Conservation (phyloP, 64 coral and sea anemone genomes). For the Montipora efflorescens region DNA sequence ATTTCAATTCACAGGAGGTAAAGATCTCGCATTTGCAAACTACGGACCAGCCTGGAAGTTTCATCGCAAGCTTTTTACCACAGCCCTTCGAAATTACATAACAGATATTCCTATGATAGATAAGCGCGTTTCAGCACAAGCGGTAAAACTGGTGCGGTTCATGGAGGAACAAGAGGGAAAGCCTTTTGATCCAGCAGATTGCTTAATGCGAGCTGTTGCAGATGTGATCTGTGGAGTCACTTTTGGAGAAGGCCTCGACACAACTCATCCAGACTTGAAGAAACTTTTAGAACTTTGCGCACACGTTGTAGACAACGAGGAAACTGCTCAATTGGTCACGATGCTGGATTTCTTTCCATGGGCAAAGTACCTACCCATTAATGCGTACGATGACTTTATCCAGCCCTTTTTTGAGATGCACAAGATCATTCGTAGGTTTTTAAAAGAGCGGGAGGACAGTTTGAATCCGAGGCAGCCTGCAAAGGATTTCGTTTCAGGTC, state of each 20-base stretch:
- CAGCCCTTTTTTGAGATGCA: constrained; percentile 13
- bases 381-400: constrained; percentile 28
- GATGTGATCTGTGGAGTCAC: constrained; percentile 70
- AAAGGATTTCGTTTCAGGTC: constrained; percentile 15
- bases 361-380: constrained; percentile 51
- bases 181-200: constrained; percentile 54
- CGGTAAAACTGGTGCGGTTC: constrained; percentile 47
- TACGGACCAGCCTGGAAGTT: constrained; percentile 46
- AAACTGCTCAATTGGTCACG: constrained; percentile 8
- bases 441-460: constrained; percentile 30
- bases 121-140: constrained; percentile 20
- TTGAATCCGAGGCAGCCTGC: constrained; percentile 31
- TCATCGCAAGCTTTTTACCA: constrained; percentile 66
- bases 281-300: constrained; percentile 17
- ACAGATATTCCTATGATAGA: constrained; percentile 36
- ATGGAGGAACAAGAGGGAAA: constrained; percentile 48
- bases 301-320: not conserved
- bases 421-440: constrained; percentile 25
- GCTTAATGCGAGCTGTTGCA: constrained; percentile 32
- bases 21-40: constrained; percentile 53
- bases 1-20: constrained; percentile 53
- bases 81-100: constrained; percentile 33
- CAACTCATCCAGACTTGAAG: constrained; percentile 53
- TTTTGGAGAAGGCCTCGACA: constrained; percentile 52
- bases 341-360: constrained; percentile 57